Conservation (phyloP, 2,797 vertebrate species). For the Gila robusta region DNA sequence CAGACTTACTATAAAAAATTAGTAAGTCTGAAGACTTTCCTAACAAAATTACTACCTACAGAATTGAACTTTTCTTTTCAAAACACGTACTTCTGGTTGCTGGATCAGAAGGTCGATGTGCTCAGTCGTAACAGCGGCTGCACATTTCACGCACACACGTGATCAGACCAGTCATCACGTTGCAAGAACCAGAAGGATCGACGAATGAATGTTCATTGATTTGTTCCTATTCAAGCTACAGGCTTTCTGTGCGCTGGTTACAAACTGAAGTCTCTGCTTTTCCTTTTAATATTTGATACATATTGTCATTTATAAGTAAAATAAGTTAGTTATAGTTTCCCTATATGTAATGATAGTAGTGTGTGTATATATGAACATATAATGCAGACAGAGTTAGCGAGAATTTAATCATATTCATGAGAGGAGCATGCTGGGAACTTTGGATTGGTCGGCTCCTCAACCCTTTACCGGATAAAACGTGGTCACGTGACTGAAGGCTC, state of each 20-base stretch:
- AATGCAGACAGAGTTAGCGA: background rate
- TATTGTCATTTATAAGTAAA: background rate
- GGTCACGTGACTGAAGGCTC: background rate
- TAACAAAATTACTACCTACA: too few relatives aligned
- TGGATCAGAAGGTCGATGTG: background rate
- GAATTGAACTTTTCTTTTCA: too few relatives aligned
- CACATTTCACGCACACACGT: background rate
- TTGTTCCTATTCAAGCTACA: too few relatives aligned
- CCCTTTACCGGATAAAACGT: background rate
- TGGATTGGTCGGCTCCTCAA: background rate
- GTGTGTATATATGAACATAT: background rate
- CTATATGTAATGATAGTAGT: background rate
- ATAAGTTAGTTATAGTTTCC: background rate
- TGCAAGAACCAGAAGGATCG: background rate
- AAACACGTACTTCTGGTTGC: too few relatives aligned
- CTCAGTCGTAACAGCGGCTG: background rate
- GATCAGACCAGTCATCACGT: background rate
- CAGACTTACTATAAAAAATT: too few relatives aligned
- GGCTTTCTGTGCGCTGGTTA: background rate
- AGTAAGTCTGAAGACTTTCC: too few relatives aligned
- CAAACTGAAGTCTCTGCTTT: background rate
- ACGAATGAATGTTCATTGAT: fast-evolving
- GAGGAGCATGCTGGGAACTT: background rate
- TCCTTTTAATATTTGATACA: background rate
- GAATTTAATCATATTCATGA: background rate